Evolutionary conservation across 2,113 vertebrate species (phyloP), one percentile per base, ranked within the genome.

Genomic region (Strix uralensis): DNA sequence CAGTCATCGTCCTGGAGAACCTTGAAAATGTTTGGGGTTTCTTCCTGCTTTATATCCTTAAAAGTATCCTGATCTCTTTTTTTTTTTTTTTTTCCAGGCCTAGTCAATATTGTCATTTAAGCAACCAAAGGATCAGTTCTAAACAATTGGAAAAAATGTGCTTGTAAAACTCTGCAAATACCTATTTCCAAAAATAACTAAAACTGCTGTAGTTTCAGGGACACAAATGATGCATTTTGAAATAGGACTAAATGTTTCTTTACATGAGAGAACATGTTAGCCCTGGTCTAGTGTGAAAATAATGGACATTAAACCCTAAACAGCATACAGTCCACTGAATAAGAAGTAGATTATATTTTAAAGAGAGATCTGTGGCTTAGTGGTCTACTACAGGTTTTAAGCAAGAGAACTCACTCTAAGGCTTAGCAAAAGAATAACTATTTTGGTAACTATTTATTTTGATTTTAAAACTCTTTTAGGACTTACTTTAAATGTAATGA

Each of bases 211-310:
- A 61, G 62, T 85, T 94, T 79, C 79, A 92, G 92, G 66, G 54
- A 67, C 49, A 71, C 7, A 34, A 77, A 25, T 54, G 77, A 86
- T 95, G 91, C 52, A 75, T 91, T 96, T 74, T 88, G 57, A 87
- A 86, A 84, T 12, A 67, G 73, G 87, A 49, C 65, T 94, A 92
- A 84, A 81, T 84, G 73, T 88, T 94, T 93, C 78, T 88, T 94
- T 95, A 96, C 80, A 63, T 58, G 67, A 84, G 38, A 86, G 59
- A 78, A 54, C 85, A 88, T 23, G 63, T 63, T 90, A 88, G 79
- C 63, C 88, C 63, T 77, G 30, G 55, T 88, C 75, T 63, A 59
- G 82, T 69, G 80, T 71, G 71, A 94, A 88, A 92, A 91, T 59
- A 92, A 94, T 30, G 38, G 29, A 71, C 63, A 88, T 90, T 71